A percentile compares a stretch with the other conserved stretches of the same genome.
Evolutionary conservation across 2,888 invertebrate genomes (phyloP).

Genomic region (Mechanitis mazaeus): DNA sequence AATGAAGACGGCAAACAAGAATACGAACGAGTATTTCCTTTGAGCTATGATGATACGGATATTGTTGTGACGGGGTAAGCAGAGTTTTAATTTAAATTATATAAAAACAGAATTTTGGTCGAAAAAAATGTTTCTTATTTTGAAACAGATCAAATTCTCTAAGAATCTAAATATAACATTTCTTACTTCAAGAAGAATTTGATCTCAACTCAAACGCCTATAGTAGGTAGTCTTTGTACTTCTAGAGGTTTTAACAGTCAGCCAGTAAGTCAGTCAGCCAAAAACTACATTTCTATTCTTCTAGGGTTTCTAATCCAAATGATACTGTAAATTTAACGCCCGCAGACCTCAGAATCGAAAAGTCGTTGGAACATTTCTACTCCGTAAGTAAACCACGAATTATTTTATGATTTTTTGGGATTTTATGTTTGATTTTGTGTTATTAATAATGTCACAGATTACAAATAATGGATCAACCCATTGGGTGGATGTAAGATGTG

Average conservation of each 20-base stretch:
- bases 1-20: constrained; percentile 16
- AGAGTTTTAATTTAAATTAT: too few species aligned
- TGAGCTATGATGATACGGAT: constrained; percentile 10
- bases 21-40: constrained; percentile 6
- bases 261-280: too few species aligned
- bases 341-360: constrained; percentile 13
- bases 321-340: constrained; percentile 24
- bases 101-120: too few species aligned
- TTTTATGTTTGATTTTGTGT: background rate
- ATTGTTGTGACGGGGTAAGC: constrained; percentile 17
- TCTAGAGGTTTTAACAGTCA: too few species aligned
- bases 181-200: too few species aligned
- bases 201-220: too few species aligned
- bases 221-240: too few species aligned
- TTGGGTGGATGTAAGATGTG: constrained; percentile 33
- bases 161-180: too few species aligned
- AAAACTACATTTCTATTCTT: too few species aligned
- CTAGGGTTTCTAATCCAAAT: constrained; percentile 26
- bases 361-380: constrained; percentile 27
- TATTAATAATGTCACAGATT: constrained; percentile 37
- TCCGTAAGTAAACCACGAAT: constrained; percentile 23
- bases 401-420: background rate
- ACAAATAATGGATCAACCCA: constrained; percentile 38
- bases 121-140: too few species aligned
- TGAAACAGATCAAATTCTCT: too few species aligned